phyloP scores from a whole-genome alignment of 2,113 vertebrate species.

The Notarius lentiginosus region DNA sequence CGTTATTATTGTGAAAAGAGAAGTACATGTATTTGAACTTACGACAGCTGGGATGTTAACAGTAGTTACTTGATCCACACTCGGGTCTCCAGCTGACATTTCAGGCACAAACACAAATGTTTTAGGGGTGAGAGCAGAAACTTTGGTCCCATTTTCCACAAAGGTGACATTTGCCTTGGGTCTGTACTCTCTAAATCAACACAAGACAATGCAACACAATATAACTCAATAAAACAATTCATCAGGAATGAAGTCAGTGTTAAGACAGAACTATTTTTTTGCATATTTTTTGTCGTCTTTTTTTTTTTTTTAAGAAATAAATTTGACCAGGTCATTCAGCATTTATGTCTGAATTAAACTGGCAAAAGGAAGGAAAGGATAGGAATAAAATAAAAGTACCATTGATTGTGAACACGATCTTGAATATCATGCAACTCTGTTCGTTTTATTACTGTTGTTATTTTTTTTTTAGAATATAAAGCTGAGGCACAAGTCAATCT shows the following conservation, averaged over 20 bases:
- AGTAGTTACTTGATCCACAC: conserved; percentile 80
- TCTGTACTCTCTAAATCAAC: conserved; percentile 80
- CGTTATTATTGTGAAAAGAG: no score
- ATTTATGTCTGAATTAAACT: neutral
- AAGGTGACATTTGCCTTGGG: conserved; percentile 83
- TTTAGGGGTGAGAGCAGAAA: conserved; percentile 84
- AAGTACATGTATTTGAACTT: conserved; percentile 64
- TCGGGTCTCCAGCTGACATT: conserved; percentile 85
- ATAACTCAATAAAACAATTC: neutral
- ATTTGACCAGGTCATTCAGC: neutral
- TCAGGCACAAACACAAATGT: conserved; percentile 83
- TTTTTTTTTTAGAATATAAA: no score
- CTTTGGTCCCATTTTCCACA: conserved; percentile 80
- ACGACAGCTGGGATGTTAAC: conserved; percentile 92
- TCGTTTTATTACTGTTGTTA: neutral
- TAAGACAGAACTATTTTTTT: neutral
- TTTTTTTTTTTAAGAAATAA: neutral
- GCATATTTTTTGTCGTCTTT: neutral
- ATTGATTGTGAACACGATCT: neutral
- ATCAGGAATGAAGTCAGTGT: neutral
- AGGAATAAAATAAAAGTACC: neutral
- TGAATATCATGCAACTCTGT: neutral
- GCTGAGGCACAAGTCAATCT: neutral
- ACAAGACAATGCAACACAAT: neutral
- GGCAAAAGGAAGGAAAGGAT: neutral